Conservation (phyloP, 2,797 vertebrate species). For the Selene dorsalis region DNA sequence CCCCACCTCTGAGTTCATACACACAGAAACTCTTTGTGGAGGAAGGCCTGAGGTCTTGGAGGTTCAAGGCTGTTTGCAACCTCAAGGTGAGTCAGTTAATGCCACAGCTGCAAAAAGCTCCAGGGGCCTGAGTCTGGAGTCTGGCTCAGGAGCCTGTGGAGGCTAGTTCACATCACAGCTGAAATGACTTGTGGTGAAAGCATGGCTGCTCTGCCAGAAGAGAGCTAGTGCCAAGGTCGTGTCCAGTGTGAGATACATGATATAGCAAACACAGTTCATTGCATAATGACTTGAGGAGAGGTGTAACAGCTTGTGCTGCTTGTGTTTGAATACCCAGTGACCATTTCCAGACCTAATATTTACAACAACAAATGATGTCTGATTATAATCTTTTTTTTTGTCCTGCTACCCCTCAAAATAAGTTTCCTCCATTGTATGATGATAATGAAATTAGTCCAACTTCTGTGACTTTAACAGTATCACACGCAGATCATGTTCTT, state of each 20-base stretch:
- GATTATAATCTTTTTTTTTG: neutral
- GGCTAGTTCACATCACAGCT: slow-evolving; percentile 38
- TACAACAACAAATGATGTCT: neutral
- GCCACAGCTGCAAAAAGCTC: slow-evolving; percentile 39
- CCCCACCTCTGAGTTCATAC: slow-evolving; percentile 31
- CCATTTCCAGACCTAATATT: neutral
- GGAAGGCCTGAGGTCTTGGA: neutral
- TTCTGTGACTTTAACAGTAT: neutral
- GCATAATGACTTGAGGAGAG: slow-evolving; percentile 31
- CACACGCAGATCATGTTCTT: neutral
- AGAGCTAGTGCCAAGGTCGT: slow-evolving; percentile 37
- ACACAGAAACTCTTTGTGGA: neutral
- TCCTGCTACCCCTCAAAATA: neutral
- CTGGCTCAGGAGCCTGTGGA: slow-evolving; percentile 17
- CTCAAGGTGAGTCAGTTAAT: slow-evolving; percentile 27
- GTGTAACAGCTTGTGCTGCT: slow-evolving; percentile 21
- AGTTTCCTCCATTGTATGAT: neutral
- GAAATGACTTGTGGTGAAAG: slow-evolving; percentile 32
- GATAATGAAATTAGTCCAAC: neutral
- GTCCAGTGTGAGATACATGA: slow-evolving; percentile 40
- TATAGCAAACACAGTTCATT: slow-evolving; percentile 19
- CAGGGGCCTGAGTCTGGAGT: neutral
- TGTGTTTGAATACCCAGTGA: slow-evolving; percentile 21
- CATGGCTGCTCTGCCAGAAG: slow-evolving; percentile 25
- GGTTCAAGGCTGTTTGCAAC: slow-evolving; percentile 31